A percentile compares a stretch with the other conserved stretches of the same genome.
These are phyloP conservation scores for Dinothrombium tinctorium DNA, from an alignment of 1,140 invertebrate genomes.

Conservation along the genomic window DNA sequence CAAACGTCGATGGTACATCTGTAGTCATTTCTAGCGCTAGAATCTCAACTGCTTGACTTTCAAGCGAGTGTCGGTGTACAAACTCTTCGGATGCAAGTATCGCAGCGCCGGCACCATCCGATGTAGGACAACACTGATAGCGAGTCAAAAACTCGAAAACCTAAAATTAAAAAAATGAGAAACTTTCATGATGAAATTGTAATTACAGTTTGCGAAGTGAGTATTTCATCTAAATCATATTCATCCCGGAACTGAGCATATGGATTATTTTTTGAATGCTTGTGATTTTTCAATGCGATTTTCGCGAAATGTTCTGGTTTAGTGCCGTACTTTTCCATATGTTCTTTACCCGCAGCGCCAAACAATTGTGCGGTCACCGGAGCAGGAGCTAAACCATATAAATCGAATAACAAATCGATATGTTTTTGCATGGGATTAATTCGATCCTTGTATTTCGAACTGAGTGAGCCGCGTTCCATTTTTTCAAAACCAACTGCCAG, in stretches of 20 bases:
- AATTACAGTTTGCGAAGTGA: not conserved
- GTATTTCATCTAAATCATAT: constrained; percentile 51
- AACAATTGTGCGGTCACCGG: constrained; percentile 87
- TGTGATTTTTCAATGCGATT: constrained; percentile 91
- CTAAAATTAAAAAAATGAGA: not conserved
- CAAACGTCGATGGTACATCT: constrained; percentile 61
- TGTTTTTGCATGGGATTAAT: constrained; percentile 85
- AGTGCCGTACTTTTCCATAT: constrained; percentile 92
- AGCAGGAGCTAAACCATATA: constrained; percentile 44
- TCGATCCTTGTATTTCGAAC: constrained; percentile 53
- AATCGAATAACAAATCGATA: constrained; percentile 55
- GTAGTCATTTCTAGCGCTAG: constrained; percentile 87
- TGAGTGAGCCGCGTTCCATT: constrained; percentile 77
- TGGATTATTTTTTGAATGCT: constrained; percentile 87
- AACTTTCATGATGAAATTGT: not conserved
- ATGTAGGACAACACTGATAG: constrained; percentile 88
- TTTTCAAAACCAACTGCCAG: constrained; percentile 92
- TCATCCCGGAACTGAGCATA: constrained; percentile 76
- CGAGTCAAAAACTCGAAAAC: constrained; percentile 78
- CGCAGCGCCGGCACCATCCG: constrained; percentile 76
- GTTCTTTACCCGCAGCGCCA: constrained; percentile 82
- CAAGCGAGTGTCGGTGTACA: constrained; percentile 50
- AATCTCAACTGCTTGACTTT: constrained; percentile 69
- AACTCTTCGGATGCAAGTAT: constrained; percentile 75
- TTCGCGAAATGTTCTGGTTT: constrained; percentile 81